Conservation (phyloP, 2,113 vertebrate genomes). For the Sigmodon hispidus region DNA sequence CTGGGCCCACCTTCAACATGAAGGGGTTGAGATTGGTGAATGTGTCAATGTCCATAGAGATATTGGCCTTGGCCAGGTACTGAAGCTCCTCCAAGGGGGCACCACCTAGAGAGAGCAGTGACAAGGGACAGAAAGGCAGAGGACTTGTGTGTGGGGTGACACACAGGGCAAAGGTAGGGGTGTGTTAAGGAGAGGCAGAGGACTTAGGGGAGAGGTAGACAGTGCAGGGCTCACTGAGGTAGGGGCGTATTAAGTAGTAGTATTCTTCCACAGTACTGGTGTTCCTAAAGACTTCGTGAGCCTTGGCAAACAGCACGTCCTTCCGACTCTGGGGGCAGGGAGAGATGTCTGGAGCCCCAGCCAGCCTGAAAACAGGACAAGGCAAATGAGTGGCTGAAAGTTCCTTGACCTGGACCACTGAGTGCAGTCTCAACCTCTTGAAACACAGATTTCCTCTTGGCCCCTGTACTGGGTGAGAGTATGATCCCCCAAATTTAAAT, state of each 20-base stretch:
- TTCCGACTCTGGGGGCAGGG: constrained; percentile 83
- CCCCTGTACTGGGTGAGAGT: no score
- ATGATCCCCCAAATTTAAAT: neutral
- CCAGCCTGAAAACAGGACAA: constrained; percentile 67
- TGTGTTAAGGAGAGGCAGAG: neutral
- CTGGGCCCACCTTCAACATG: constrained; percentile 79
- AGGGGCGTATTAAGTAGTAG: constrained; percentile 78
- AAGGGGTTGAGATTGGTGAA: constrained; percentile 83
- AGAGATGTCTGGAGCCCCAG: constrained; percentile 73
- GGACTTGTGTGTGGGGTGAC: no score
- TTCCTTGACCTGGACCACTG: rapidly evolving
- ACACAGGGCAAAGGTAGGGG: constrained; percentile 55
- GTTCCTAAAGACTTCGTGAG: constrained; percentile 74
- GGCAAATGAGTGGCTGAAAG: neutral
- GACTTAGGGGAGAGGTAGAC: rapidly evolving
- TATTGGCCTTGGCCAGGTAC: constrained; percentile 56
- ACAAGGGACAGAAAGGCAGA: neutral
- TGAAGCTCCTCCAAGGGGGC: constrained; percentile 81
- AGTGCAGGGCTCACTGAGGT: constrained; percentile 79
- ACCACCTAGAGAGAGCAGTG: constrained; percentile 74
- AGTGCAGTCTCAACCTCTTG: no score
- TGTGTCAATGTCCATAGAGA: constrained; percentile 81
- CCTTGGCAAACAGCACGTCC: constrained; percentile 79
- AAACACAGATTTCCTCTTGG: neutral
- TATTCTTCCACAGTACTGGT: neutral